A percentile compares a stretch with the other conserved stretches of the same genome.
Evolutionary conservation across 2,888 invertebrate genomes (phyloP).

Genomic region (Cataglyphis altisquamis): DNA sequence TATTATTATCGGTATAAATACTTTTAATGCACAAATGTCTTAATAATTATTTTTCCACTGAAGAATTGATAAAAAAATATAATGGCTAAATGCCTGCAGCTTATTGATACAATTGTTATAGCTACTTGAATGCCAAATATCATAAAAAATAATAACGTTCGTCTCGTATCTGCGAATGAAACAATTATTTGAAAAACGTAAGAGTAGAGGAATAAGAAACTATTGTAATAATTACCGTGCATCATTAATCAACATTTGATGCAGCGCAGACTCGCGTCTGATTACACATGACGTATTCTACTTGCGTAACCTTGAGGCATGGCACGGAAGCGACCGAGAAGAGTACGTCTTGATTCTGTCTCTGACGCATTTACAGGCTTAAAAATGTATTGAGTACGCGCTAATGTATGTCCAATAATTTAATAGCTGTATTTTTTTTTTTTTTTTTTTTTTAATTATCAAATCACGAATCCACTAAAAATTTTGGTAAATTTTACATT

Average conservation of each 20-base stretch:
- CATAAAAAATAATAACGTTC: not conserved
- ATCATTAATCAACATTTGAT: conserved; percentile 13
- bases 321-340: not conserved
- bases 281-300: conserved; percentile 32
- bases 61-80: not conserved
- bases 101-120: not conserved
- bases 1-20: not conserved
- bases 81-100: not conserved
- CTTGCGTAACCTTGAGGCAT: conserved; percentile 15
- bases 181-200: not conserved
- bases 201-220: not conserved
- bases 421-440: not conserved
- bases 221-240: conserved; percentile 9
- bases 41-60: not conserved
- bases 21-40: not conserved
- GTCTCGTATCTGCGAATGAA: not conserved
- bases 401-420: not conserved
- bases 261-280: conserved; percentile 18
- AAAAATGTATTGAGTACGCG: not conserved
- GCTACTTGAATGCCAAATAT: not conserved
- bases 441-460: not conserved
- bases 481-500: not conserved
- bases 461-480: not conserved
- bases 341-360: conserved; percentile 7
- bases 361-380: not conserved